A percentile compares a stretch with the other conserved stretches of the same genome.
Conservation (phyloP, 2,888 invertebrate species). For the Argyresthia albistria region DNA sequence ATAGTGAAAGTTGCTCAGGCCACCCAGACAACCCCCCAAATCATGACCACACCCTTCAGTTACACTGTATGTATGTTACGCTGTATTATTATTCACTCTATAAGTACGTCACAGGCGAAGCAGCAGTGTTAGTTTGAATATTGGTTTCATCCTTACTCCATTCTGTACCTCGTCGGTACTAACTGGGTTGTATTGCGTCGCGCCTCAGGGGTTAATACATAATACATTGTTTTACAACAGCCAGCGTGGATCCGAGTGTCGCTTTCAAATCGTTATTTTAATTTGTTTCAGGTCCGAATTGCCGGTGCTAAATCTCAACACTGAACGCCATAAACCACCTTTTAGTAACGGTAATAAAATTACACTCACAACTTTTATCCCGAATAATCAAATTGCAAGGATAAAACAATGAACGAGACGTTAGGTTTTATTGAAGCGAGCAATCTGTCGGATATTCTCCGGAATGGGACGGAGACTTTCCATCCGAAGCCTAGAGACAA, state of each 20-base stretch:
- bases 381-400: background rate
- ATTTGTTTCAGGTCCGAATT: slow-evolving; percentile 51
- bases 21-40: no score
- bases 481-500: slow-evolving; percentile 28
- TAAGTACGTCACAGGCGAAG: no score
- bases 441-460: background rate
- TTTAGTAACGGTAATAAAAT: background rate
- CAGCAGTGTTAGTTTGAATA: no score
- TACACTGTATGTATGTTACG: no score
- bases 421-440: background rate
- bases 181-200: no score
- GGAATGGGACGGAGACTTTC: background rate
- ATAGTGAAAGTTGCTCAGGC: no score
- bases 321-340: slow-evolving; percentile 8
- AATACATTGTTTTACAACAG: no score
- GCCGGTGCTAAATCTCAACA: slow-evolving; percentile 33
- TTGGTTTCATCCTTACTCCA: no score
- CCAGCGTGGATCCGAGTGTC: background rate
- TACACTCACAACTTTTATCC: background rate
- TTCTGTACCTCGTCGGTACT: no score
- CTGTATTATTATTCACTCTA: no score
- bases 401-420: background rate
- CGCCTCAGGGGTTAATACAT: no score
- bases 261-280: slow-evolving; percentile 12
- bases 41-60: no score